Conservation (phyloP, 2,888 invertebrate species). For the Cremastobaeus sp. region DNA sequence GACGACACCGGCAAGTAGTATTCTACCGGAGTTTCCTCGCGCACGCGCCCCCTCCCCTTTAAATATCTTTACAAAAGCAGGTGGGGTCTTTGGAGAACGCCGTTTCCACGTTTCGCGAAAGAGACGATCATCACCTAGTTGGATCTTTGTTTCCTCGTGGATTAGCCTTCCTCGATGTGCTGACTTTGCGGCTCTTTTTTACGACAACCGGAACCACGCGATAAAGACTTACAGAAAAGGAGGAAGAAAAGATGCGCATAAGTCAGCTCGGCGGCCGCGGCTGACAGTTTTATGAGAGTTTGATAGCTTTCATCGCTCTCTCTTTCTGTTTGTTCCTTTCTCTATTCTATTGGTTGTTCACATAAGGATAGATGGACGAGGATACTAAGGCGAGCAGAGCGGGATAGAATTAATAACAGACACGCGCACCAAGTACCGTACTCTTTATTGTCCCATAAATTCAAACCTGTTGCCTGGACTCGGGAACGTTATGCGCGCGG, state of each 20-base stretch:
- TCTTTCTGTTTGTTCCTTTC: slow-evolving; percentile 52
- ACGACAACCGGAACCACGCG: slow-evolving; percentile 42
- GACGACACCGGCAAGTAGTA: slow-evolving; percentile 69
- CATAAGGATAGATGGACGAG: slow-evolving; percentile 54
- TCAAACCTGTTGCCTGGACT: slow-evolving; percentile 77
- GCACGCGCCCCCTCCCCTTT: slow-evolving; percentile 69
- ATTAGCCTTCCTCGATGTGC: not conserved
- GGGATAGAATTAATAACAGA: slow-evolving; percentile 68
- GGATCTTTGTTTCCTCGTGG: slow-evolving; percentile 23
- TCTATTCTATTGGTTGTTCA: slow-evolving; percentile 60
- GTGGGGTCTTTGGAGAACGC: slow-evolving; percentile 49
- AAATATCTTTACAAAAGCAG: slow-evolving; percentile 55
- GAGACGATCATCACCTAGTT: slow-evolving; percentile 8
- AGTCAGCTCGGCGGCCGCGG: slow-evolving; percentile 74
- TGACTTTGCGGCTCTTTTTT: slow-evolving; percentile 32
- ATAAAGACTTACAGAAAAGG: slow-evolving; percentile 48
- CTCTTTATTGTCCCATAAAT: slow-evolving; percentile 78
- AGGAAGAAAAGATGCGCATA: slow-evolving; percentile 71
- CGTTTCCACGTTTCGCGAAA: slow-evolving; percentile 35
- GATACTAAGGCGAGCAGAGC: slow-evolving; percentile 43
- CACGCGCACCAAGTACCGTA: slow-evolving; percentile 75
- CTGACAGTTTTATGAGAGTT: slow-evolving; percentile 79
- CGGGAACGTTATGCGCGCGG: slow-evolving; percentile 67
- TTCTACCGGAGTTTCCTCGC: slow-evolving; percentile 67
- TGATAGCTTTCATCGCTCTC: slow-evolving; percentile 75